phyloP scores from a whole-genome alignment of 2,113 vertebrate species.

The Protomyctophum bolini region DNA sequence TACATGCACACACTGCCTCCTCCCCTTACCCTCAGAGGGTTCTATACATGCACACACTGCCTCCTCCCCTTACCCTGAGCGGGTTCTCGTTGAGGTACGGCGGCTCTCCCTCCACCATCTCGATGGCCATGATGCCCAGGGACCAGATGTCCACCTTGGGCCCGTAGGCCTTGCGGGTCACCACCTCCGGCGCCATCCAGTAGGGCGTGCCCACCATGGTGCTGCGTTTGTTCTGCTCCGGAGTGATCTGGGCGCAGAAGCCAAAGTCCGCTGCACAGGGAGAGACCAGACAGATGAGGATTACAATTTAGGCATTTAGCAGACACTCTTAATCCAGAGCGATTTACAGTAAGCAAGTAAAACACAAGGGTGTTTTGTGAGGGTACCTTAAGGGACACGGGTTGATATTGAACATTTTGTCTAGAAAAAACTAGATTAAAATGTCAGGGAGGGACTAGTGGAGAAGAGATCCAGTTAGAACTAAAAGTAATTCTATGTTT shows the following conservation, averaged over 20 bases:
- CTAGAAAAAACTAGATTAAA: no score
- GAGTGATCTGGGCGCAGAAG: slow-evolving; percentile 98
- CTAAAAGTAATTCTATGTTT: no score
- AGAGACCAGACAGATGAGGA: slow-evolving; percentile 25
- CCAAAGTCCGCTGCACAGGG: slow-evolving; percentile 92
- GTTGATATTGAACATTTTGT: no score
- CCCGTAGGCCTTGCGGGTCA: slow-evolving; percentile 96
- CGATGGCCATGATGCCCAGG: slow-evolving; percentile 98
- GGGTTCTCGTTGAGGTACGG: slow-evolving; percentile 99
- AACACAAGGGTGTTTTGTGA: no score
- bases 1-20: no score
- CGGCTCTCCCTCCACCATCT: slow-evolving; percentile 99
- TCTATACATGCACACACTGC: no score
- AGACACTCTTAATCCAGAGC: no score
- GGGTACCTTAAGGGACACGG: no score
- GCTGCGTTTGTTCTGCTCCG: slow-evolving; percentile 98
- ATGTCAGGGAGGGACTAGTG: no score
- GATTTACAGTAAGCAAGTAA: no score
- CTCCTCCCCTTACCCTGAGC: slow-evolving; percentile 94
- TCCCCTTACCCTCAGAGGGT: slow-evolving; percentile 95
- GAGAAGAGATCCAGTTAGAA: no score
- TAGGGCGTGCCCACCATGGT: slow-evolving; percentile 99
- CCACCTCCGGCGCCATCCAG: slow-evolving; percentile 99
- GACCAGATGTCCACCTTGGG: slow-evolving; percentile 99
- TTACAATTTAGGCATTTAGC: no score